A percentile compares a stretch with the other conserved stretches of the same genome.
These are phyloP conservation scores for Lynx canadensis DNA, from an alignment of 2,113 vertebrate species.

Conservation along the genomic window DNA sequence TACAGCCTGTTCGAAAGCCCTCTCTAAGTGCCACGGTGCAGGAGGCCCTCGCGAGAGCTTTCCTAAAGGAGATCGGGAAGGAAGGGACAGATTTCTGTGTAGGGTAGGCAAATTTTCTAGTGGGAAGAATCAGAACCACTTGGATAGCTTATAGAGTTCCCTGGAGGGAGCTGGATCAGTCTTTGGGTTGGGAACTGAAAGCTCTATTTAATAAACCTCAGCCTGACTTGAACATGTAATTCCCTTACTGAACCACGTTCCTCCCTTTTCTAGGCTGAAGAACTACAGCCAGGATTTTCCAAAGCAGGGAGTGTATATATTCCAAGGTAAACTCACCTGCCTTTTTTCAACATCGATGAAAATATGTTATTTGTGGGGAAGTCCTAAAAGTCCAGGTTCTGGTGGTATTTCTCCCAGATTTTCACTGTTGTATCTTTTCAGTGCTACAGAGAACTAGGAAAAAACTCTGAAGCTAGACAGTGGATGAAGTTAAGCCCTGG, in stretches of 20 bases:
- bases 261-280: slow-evolving; percentile 87
- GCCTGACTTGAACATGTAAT: slow-evolving; percentile 19
- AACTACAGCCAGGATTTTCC: slow-evolving; percentile 93
- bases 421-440: slow-evolving; percentile 70
- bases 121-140: not conserved
- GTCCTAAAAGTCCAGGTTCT: not conserved
- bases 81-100: not conserved
- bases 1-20: slow-evolving; percentile 89
- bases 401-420: not conserved
- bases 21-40: slow-evolving; percentile 89
- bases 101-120: not conserved
- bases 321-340: slow-evolving; percentile 89
- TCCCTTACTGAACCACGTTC: not conserved
- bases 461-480: slow-evolving; percentile 85
- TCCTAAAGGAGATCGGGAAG: slow-evolving; percentile 89
- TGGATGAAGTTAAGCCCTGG: slow-evolving; percentile 90
- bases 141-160: not conserved
- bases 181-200: not conserved
- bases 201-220: not conserved
- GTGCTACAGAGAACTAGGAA: slow-evolving; percentile 95
- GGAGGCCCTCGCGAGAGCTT: slow-evolving; percentile 93
- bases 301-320: slow-evolving; percentile 93
- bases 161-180: not conserved
- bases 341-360: not conserved
- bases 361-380: not conserved